Conservation (phyloP, 2,888 invertebrate species). For the Cynaeus angustus region DNA sequence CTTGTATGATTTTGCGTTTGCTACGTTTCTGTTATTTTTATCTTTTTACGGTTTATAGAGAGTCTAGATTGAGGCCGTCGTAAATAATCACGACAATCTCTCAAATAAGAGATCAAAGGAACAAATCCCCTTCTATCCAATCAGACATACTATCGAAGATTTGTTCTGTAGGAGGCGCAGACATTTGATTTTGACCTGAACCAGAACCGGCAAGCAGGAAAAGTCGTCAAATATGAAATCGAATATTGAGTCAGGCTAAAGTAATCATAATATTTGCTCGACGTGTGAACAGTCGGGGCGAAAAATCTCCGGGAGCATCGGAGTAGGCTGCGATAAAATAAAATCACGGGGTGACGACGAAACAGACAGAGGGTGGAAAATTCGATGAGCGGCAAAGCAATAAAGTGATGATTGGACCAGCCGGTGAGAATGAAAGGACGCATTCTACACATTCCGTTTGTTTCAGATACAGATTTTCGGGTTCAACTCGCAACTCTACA, state of each 20-base stretch:
- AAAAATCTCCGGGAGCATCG: conserved; percentile 50
- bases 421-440: conserved; percentile 63
- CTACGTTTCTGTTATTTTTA: conserved; percentile 13
- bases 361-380: conserved; percentile 68
- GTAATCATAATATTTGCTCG: conserved; percentile 70
- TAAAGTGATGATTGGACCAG: conserved; percentile 70
- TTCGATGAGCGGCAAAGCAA: conserved; percentile 70
- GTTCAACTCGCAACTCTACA: conserved; percentile 97
- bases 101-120: conserved; percentile 47
- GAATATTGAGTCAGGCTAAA: conserved; percentile 68
- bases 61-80: conserved; percentile 35
- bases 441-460: conserved; percentile 63
- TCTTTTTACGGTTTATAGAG: conserved; percentile 14
- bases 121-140: conserved; percentile 56
- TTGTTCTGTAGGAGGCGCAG: conserved; percentile 59
- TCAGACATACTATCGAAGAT: conserved; percentile 60
- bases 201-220: conserved; percentile 51
- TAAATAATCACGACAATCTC: conserved; percentile 50
- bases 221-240: conserved; percentile 67
- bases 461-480: conserved; percentile 98
- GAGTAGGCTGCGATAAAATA: conserved; percentile 57
- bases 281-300: conserved; percentile 64
- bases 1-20: conserved; percentile 1
- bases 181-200: conserved; percentile 62
- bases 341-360: conserved; percentile 65